phyloP scores from a whole-genome alignment of 2,888 invertebrate genomes.

The Eristalis pertinax region DNA sequence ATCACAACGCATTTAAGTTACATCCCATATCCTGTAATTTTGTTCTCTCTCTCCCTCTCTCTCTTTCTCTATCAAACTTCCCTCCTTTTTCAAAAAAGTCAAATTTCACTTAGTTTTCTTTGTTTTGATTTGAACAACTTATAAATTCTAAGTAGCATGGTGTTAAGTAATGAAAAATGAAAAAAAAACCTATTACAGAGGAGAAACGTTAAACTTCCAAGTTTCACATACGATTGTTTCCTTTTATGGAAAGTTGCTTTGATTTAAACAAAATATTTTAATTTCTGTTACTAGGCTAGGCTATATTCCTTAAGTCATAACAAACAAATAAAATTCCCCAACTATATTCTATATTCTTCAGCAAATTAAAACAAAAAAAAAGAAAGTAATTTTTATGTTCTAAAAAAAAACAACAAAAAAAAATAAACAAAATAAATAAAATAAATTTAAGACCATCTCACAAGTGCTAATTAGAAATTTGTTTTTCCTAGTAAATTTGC shows the following conservation, averaged over 20 bases:
- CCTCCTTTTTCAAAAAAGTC: neutral
- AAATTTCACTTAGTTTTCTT: constrained; percentile 18
- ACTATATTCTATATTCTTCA: neutral
- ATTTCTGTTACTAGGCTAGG: constrained; percentile 48
- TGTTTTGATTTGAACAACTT: constrained; percentile 1
- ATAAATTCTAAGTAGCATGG: constrained; percentile 56
- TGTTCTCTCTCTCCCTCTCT: neutral
- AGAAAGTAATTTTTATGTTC: neutral
- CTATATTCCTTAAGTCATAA: neutral
- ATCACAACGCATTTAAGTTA: constrained; percentile 37
- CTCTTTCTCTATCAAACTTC: neutral
- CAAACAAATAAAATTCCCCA: neutral
- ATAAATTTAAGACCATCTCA: constrained; percentile 80
- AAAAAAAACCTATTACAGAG: constrained; percentile 24
- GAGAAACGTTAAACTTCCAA: neutral
- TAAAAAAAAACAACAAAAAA: constrained; percentile 13
- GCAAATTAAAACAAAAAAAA: neutral
- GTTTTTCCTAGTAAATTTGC: constrained; percentile 65
- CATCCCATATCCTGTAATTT: constrained; percentile 35
- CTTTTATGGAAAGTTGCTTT: constrained; percentile 37
- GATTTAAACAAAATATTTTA: constrained; percentile 30
- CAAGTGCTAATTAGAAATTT: constrained; percentile 81
- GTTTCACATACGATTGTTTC: constrained; percentile 21
- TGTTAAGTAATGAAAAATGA: constrained; percentile 44
- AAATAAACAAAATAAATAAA: constrained; percentile 1